These are phyloP conservation scores for Mus caroli DNA, from an alignment of 2,797 vertebrate genomes.

Conservation along the genomic window DNA sequence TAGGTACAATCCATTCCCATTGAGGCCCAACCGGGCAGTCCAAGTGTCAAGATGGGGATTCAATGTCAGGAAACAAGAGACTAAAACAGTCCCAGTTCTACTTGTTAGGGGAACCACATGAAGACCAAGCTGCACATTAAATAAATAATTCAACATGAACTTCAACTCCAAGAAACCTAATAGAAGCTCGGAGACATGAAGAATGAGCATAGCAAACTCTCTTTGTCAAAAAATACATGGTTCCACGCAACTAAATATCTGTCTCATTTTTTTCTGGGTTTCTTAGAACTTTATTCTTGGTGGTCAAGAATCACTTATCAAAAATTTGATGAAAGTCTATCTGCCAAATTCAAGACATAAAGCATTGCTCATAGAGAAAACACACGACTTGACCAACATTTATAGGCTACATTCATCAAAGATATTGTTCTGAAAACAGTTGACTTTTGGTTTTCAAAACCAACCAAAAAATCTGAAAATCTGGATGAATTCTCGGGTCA, in stretches of 20 bases:
- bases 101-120: not conserved
- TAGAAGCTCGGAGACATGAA: not conserved
- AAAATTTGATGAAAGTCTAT: slow-evolving; percentile 60
- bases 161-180: not conserved
- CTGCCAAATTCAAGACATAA: slow-evolving; percentile 27
- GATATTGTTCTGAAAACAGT: not conserved
- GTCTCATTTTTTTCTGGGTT: slow-evolving; percentile 36
- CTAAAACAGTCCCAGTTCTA: not conserved
- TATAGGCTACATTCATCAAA: not conserved
- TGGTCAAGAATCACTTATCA: not conserved
- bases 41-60: not conserved
- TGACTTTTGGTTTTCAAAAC: slow-evolving; percentile 11
- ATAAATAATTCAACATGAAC: not conserved
- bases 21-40: not conserved
- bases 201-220: not conserved
- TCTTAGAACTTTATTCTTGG: slow-evolving; percentile 4
- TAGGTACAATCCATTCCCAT: not conserved
- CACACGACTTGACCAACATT: not conserved
- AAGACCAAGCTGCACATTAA: not conserved
- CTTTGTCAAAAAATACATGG: not conserved
- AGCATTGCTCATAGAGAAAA: not conserved
- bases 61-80: not conserved
- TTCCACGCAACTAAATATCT: slow-evolving; percentile 18
- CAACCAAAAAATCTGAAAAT: not conserved
- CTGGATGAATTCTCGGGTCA: not conserved